Evolutionary conservation across 1,140 invertebrate genomes (phyloP).

Genomic region (Musca domestica): DNA sequence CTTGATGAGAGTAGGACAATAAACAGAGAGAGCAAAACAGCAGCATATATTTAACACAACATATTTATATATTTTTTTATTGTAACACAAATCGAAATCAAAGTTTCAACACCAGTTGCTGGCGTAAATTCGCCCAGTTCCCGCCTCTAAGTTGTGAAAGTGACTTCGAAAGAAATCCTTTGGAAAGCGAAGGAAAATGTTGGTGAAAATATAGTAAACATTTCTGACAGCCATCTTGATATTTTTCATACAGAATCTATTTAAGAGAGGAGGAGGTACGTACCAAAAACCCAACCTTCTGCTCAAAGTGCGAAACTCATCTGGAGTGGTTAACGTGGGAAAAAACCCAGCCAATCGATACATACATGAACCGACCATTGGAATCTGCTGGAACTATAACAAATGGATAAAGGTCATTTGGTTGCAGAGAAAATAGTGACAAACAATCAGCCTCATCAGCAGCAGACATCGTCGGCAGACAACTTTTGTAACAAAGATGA

Average conservation of each 20-base stretch:
- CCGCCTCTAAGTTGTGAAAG: too few relatives aligned
- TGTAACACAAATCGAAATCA: too few relatives aligned
- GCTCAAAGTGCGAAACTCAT: neutral
- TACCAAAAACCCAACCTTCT: neutral
- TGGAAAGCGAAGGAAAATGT: neutral
- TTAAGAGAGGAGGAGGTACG: constrained; percentile 4
- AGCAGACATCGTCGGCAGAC: neutral
- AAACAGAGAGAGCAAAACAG: neutral
- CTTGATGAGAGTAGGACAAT: constrained; percentile 6
- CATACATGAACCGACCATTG: neutral
- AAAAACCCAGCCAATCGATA: too few relatives aligned
- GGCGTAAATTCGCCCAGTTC: too few relatives aligned
- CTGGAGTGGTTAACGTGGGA: too few relatives aligned
- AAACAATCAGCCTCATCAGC: too few relatives aligned
- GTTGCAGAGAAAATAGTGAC: constrained; percentile 7
- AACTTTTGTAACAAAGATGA: neutral
- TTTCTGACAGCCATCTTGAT: constrained; percentile 13
- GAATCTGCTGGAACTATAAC: neutral
- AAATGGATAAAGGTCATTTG: constrained; percentile 17
- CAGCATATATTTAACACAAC: too few relatives aligned
- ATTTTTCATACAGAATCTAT: neutral
- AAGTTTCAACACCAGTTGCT: too few relatives aligned
- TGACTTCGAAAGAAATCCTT: neutral
- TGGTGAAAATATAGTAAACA: constrained; percentile 11
- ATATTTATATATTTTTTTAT: too few relatives aligned